A percentile compares a stretch with the other conserved stretches of the same genome.
Conservation (phyloP, 1,140 invertebrate genomes). For the Drosophila paulistorum region DNA sequence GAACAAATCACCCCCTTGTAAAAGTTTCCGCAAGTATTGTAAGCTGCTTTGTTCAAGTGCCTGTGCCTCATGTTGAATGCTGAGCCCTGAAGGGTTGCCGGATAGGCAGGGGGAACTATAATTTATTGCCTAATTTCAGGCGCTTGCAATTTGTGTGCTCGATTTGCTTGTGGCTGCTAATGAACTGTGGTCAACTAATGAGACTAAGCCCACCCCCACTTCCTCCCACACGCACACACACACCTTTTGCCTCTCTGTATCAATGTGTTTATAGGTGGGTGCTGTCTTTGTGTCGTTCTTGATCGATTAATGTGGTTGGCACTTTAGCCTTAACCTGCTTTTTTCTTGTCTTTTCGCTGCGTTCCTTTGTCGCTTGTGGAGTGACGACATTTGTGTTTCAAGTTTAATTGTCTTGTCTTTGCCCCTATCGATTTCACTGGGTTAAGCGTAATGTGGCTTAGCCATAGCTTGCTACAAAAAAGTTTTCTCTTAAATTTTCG, state of each 20-base stretch:
- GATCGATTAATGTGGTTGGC: constrained; percentile 62
- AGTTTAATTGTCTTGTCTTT: constrained; percentile 72
- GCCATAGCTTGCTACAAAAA: constrained; percentile 20
- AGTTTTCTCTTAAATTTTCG: constrained; percentile 27
- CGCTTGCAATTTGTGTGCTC: constrained; percentile 19
- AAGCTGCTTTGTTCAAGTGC: constrained; percentile 78
- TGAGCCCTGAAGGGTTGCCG: constrained; percentile 58
- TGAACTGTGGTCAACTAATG: constrained; percentile 57
- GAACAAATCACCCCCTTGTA: constrained; percentile 23
- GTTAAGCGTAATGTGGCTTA: constrained; percentile 39
- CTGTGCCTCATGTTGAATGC: neutral
- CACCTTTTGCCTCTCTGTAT: neutral
- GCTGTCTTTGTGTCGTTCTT: constrained; percentile 36
- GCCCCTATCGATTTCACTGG: constrained; percentile 66
- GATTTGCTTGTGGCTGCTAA: constrained; percentile 34
- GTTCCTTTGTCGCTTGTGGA: constrained; percentile 18
- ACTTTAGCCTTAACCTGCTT: constrained; percentile 67
- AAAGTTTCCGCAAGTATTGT: constrained; percentile 67
- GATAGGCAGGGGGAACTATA: constrained; percentile 2
- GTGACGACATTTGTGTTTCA: constrained; percentile 64
- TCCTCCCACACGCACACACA: neutral
- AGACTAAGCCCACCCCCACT: constrained; percentile 21
- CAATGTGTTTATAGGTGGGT: too few relatives aligned
- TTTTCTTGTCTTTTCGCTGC: constrained; percentile 41
- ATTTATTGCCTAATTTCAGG: constrained; percentile 25